Percentiles rank a stretch among this genome's conserved stretches.
Conservation (phyloP, 2,888 invertebrate species). For the Ptychoptera contaminata region DNA sequence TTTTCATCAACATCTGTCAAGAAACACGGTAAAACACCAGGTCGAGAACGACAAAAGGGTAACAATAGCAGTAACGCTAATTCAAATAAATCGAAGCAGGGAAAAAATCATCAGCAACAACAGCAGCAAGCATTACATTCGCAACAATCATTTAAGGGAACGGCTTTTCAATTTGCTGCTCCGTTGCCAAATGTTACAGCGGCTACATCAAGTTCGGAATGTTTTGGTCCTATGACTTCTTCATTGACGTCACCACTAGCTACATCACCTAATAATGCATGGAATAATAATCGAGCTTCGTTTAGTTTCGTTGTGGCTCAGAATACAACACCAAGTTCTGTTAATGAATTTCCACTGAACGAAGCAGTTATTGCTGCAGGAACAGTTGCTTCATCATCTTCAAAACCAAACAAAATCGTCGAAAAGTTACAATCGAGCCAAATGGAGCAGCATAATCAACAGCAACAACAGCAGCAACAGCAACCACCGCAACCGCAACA, state of each 20-base stretch:
- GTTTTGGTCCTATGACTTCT: too few relatives aligned
- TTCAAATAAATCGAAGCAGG: conserved; percentile 8
- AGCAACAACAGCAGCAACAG: not conserved
- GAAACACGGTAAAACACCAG: conserved; percentile 29
- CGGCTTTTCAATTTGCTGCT: conserved; percentile 14
- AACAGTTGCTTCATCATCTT: not conserved
- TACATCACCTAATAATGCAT: conserved; percentile 7
- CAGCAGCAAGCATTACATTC: conserved; percentile 5
- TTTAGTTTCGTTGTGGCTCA: conserved; percentile 18
- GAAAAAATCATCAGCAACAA: not conserved
- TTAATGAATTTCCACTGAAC: not conserved
- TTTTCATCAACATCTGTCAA: conserved; percentile 8
- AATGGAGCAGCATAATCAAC: conserved; percentile 6
- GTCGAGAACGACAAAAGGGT: conserved; percentile 27
- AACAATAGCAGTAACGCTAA: conserved; percentile 10
- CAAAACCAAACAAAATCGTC: not conserved
- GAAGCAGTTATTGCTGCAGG: not conserved
- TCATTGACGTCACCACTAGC: not conserved
- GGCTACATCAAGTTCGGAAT: not conserved
- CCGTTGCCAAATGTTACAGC: conserved; percentile 9
- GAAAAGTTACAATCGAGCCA: conserved; percentile 1
- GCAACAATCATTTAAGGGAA: conserved; percentile 13
- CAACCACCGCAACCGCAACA: not conserved
- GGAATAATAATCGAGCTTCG: conserved; percentile 14
- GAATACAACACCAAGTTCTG: conserved; percentile 5